Evolutionary conservation across 2,888 invertebrate genomes (phyloP).

Genomic region (Drepana falcataria): DNA sequence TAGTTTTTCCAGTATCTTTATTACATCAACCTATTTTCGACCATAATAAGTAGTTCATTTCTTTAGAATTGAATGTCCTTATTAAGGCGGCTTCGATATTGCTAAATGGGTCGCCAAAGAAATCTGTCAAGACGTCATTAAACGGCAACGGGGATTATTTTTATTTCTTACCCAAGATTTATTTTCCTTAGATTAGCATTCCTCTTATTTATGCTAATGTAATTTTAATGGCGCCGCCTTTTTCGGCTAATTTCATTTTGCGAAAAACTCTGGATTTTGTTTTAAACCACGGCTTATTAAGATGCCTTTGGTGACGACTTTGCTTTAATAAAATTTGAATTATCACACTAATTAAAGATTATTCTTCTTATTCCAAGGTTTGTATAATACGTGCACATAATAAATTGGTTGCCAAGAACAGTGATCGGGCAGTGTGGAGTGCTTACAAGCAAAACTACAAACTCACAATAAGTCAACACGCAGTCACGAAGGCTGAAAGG

Average conservation of each 20-base stretch:
- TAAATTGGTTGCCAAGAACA: not conserved
- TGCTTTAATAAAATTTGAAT: constrained; percentile 57
- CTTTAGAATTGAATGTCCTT: not conserved
- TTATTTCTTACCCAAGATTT: constrained; percentile 71
- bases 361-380: not conserved
- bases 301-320: constrained; percentile 58
- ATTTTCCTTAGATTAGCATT: constrained; percentile 77
- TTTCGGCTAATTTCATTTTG: constrained; percentile 76
- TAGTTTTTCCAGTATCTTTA: too few relatives aligned
- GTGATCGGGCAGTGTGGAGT: not conserved
- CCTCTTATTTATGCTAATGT: constrained; percentile 79
- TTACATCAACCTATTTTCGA: too few relatives aligned
- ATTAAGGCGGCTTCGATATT: not conserved
- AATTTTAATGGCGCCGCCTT: constrained; percentile 76
- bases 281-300: constrained; percentile 67
- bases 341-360: constrained; percentile 45
- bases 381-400: not conserved
- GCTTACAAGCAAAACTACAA: not conserved
- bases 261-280: constrained; percentile 69
- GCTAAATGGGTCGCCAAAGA: constrained; percentile 27
- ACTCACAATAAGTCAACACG: constrained; percentile 46
- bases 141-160: constrained; percentile 62
- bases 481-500: constrained; percentile 47
- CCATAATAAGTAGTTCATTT: not conserved
- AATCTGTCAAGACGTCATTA: constrained; percentile 60